Conservation (phyloP, 2,797 vertebrate species). For the Oryzias dopingdopingensis region DNA sequence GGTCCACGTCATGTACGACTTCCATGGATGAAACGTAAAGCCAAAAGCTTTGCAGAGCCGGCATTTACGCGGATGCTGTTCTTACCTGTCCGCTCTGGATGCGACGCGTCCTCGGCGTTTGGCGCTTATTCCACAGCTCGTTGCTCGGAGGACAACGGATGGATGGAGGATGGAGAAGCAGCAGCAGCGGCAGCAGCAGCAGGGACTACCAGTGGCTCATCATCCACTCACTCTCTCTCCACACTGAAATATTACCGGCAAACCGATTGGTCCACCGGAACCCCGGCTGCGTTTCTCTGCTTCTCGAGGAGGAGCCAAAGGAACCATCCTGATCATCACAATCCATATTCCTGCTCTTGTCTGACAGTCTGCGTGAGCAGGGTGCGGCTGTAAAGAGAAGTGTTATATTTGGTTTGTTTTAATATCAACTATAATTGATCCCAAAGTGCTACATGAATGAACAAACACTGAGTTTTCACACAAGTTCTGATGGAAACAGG, state of each 20-base stretch:
- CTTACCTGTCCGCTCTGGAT: too few species aligned
- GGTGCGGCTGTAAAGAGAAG: not conserved
- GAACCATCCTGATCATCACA: slow-evolving; percentile 7
- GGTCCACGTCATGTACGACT: not conserved
- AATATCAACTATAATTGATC: too few species aligned
- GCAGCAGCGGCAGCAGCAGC: slow-evolving; percentile 14
- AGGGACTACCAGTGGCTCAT: slow-evolving; percentile 45
- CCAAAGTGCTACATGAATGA: too few species aligned
- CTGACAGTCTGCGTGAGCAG: not conserved
- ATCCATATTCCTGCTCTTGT: not conserved
- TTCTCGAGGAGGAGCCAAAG: slow-evolving; percentile 65
- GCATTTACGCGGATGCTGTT: too few species aligned
- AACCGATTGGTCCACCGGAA: slow-evolving; percentile 70
- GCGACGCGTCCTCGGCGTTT: too few species aligned
- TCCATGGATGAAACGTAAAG: too few species aligned
- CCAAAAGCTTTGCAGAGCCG: too few species aligned
- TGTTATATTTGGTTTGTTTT: too few species aligned
- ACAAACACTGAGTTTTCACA: too few species aligned
- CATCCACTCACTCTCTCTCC: slow-evolving; percentile 39
- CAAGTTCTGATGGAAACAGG: too few species aligned
- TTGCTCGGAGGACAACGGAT: slow-evolving; percentile 31
- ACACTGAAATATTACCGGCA: slow-evolving; percentile 58
- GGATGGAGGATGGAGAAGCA: slow-evolving; percentile 34
- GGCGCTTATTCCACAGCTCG: slow-evolving; percentile 74
- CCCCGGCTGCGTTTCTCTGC: slow-evolving; percentile 45